Base-by-base conservation (phyloP, 2,888 invertebrate genomes). In the Theretra japonica region DNA sequence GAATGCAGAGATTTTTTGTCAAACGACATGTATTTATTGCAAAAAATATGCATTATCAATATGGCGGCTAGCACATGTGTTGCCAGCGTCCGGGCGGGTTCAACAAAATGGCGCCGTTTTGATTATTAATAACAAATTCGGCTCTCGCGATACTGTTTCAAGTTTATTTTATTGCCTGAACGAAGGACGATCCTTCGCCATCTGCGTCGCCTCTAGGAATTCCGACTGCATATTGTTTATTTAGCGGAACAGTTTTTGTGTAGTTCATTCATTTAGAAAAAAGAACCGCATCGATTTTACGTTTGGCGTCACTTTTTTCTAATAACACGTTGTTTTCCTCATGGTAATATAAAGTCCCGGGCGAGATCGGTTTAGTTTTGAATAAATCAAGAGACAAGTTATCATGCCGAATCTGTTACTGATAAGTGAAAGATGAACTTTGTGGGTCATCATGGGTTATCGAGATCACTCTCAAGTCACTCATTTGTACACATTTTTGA, bases 61-160 rank as follows among this genome's bases (percentile, higher is more conserved):
- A 53, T 70, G 73, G 78, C 75, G 78, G 76, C 58, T 30, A 33
- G 53, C 86, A 87, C 83, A 78, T 85, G 87, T 86, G 84, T 75
- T 78, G 75, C 79, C 80, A 79, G 77, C 77, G 74, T 77, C 74
- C 71, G 73, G 82, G 77, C 82, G 83, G 81, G 83, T 84, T 85
- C 83, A 80, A 83, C 87, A 89, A 93, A 89, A 93, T 91, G 93
- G 93, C 93, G 92, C 87, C 90, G 88, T 86, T 90, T 89, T 88
- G 88, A 92, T 93, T 93, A 93, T 93, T 93, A 93, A 93, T 93
- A 93, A 92, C 89, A 88, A 92, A 90, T 88, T 90, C 83, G 85
- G 81, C 81, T 80, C 80, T 83, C 80, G 86, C 88, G 87, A 88
- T 88, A 88, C 82, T 89, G 90, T 92, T 92, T 90, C 89, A 85